phyloP scores from a whole-genome alignment of 2,797 vertebrate species.

The Chloroceryle inda region DNA sequence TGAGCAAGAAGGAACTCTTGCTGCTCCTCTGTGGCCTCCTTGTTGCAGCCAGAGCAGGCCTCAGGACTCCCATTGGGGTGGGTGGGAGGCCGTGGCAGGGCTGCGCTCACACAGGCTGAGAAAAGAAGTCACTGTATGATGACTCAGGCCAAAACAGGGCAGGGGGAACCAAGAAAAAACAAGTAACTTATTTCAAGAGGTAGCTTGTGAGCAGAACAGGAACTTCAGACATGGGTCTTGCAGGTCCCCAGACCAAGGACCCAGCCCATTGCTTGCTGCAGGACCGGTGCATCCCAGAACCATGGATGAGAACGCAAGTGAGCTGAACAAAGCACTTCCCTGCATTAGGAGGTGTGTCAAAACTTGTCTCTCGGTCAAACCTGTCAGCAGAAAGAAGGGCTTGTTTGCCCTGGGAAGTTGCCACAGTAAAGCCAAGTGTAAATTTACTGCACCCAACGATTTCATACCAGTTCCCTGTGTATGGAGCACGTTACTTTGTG shows the following conservation, averaged over 20 bases:
- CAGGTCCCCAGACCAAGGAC: neutral
- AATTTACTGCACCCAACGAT: neutral
- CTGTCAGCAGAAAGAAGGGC: neutral
- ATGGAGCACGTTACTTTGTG: neutral
- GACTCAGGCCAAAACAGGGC: neutral
- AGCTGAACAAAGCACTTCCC: neutral
- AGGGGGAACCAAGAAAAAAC: neutral
- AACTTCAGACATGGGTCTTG: neutral
- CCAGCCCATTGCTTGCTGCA: neutral
- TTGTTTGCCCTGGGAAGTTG: neutral
- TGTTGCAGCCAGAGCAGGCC: neutral
- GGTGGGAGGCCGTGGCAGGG: neutral
- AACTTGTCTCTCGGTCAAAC: neutral
- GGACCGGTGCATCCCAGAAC: neutral
- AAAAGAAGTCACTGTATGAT: neutral
- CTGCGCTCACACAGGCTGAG: neutral
- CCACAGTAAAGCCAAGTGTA: neutral
- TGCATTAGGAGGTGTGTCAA: neutral
- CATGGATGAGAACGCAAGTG: rapidly evolving
- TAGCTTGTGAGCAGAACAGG: neutral
- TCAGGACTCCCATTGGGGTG: neutral
- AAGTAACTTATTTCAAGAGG: neutral
- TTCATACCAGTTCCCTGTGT: neutral
- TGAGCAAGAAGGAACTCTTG: neutral
- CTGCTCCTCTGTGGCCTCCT: neutral